Evolutionary conservation across 30 jellyfish, hydroid and myxozoan genomes (phyloP), one percentile per base, ranked within the genome.

Genomic region (Catostylus mosaicus): DNA sequence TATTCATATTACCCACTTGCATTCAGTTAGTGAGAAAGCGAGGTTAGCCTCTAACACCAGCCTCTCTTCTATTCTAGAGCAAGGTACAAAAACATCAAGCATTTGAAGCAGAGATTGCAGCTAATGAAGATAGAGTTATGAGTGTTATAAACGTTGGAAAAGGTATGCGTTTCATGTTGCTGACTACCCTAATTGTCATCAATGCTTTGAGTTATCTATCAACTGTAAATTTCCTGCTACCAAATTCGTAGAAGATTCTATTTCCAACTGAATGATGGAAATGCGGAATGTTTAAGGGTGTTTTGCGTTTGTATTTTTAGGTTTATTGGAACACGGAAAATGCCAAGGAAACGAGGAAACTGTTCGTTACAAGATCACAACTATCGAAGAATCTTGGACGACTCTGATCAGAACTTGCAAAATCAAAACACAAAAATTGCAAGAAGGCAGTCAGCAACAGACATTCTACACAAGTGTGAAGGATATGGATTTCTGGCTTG

Each of bases 71-170:
- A 47, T 67, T 80, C 24, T 81, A 92, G 98, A 96, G 98, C 31
- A 92, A 92, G 73, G 93, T 92, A 7, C 98, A 92, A 60, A 92
- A 92, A 75, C 98, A 92, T 86, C 97, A 92, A 77, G 98, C 98
- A 31, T 92, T 92, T 37, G 98, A 92, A 86, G 96, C 98, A 30
- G 98, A 92, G 57, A 83, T 92, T 7, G 91, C 98, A 36, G 96
- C 98, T 27, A 92, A 92, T 38, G 96, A 92, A 67, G 98, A 92
- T 75, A 66, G 98, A 73, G 97, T 92, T 16, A 76, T 86, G 71
- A 40, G 90, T 22, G 88, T 92, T 26, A 76, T 92, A 33, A 86
- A 74, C 52, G 90, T 80, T 59, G 98, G 98, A 14, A 86, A 84
- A 85, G 98, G 98, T 92, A 50, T 50, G 16, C 2, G 1, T 40